Base-by-base conservation (phyloP, 2,888 invertebrate genomes). In the Lomographa bimaculata region DNA sequence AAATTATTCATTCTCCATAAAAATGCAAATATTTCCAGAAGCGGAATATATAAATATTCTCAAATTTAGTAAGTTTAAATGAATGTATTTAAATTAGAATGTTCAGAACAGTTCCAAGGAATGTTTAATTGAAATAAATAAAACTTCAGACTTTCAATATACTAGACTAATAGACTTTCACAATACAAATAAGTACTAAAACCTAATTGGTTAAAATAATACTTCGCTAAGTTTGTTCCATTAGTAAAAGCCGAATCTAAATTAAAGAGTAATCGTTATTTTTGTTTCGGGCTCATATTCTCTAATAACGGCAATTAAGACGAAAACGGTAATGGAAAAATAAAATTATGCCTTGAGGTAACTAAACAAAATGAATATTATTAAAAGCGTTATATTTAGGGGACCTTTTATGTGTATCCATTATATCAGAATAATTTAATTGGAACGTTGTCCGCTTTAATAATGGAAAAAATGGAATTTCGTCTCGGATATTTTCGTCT, bases 321-420 rank as follows among this genome's bases (percentile, higher is more conserved):
- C 49, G 57, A 64, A 57, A 64, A 55, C 66, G 62, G 61, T 70
- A 70, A 69, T 70, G 70, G 70, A 65, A 65, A 70, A 71, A 70
- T 66, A 56, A 64, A 65, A 67, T 66, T 60, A 69, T 61, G 60
- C 55, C 58, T 57, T 55, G 49, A 57, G 60, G 58, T 60, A 57
- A 62, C 56, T 49, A 47, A 48, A 56, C 49, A 52, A 54, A 60
- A 57, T 51, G 50, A 54, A 53, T 51, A 50, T 39, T 46, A 48
- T 44, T 38, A 56, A 55, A 41, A 44, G 44, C 47, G 39, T 35
- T 45, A 43, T 45, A 49, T 55, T 50, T 50, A 48, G 30, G 25
- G 32, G 36, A 23, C 36, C 43, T 44, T 48, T 52, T 38, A 45
- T 40, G 39, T 32, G 16, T 34, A 36, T 39, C 24, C 40, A 46